A percentile compares a stretch with the other conserved stretches of the same genome.
Evolutionary conservation across 2,113 vertebrate species (phyloP).

Genomic region (Cyprinodon brontotheroides): DNA sequence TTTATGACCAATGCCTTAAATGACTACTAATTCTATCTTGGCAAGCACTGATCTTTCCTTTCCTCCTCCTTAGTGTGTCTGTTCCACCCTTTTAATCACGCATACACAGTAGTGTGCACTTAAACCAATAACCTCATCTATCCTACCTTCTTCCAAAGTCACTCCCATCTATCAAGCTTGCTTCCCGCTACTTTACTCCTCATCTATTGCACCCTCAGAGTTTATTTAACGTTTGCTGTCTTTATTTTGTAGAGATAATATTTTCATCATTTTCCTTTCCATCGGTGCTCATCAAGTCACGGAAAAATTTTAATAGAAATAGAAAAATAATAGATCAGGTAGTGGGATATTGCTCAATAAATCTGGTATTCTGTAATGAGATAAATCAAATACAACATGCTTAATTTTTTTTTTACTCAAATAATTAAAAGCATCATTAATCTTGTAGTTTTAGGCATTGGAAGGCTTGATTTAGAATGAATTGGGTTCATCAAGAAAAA

Average conservation of each 20-base stretch:
- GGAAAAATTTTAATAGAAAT: constrained; percentile 53
- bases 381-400: constrained; percentile 47
- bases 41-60: constrained; percentile 16
- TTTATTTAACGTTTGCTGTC: constrained; percentile 71
- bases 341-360: constrained; percentile 54
- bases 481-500: neutral
- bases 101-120: constrained; percentile 6
- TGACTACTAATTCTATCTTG: constrained; percentile 39
- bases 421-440: constrained; percentile 65
- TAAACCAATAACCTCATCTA: neutral
- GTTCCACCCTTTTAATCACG: constrained; percentile 1
- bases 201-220: constrained; percentile 23
- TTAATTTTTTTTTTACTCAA: constrained; percentile 62
- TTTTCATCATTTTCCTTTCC: constrained; percentile 74
- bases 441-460: neutral
- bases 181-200: constrained; percentile 27
- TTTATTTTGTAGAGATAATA: constrained; percentile 64
- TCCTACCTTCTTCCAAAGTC: constrained; percentile 19
- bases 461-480: neutral
- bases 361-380: constrained; percentile 44
- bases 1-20: constrained; percentile 57
- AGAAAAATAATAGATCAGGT: constrained; percentile 80
- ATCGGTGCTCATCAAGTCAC: constrained; percentile 66
- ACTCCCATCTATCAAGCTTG: constrained; percentile 25
- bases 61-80: constrained; percentile 13